Evolutionary conservation across 2,797 vertebrate species (phyloP).

Genomic region (Sylvia borin): DNA sequence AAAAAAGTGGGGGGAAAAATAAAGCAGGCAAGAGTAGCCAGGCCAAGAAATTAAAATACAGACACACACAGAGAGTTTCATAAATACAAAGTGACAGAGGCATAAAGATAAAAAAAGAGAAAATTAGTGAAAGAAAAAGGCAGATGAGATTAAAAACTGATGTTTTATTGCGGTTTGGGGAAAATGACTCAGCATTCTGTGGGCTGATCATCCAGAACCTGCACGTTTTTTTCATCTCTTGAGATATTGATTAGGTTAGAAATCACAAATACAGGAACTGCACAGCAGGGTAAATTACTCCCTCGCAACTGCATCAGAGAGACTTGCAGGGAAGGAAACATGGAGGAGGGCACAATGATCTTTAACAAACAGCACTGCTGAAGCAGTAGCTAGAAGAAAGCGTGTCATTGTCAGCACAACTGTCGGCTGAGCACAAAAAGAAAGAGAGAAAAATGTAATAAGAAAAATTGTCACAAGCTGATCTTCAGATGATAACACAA

Average conservation of each 20-base stretch:
- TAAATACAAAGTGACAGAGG: background rate
- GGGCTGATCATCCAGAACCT: background rate
- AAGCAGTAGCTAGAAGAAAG: background rate
- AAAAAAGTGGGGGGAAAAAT: background rate
- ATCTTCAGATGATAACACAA: background rate
- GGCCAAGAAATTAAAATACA: background rate
- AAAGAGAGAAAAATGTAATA: background rate
- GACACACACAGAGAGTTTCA: background rate
- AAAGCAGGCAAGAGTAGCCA: background rate
- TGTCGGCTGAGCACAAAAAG: background rate
- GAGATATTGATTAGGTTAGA: background rate
- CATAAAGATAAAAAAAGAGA: background rate
- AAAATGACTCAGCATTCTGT: conserved; percentile 9
- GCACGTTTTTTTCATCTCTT: background rate
- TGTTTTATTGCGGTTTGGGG: background rate
- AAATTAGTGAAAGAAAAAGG: background rate
- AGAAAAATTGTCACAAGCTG: background rate
- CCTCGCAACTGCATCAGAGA: conserved; percentile 7
- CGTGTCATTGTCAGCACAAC: background rate
- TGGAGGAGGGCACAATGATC: background rate
- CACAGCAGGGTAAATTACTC: conserved; percentile 5
- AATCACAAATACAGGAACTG: conserved; percentile 1
- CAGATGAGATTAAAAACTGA: background rate
- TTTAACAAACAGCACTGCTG: background rate
- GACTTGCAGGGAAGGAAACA: background rate